Percentiles rank a stretch among this genome's conserved stretches.
These are phyloP conservation scores for Ondatra zibethicus DNA, from an alignment of 2,113 vertebrate genomes.

Conservation along the genomic window DNA sequence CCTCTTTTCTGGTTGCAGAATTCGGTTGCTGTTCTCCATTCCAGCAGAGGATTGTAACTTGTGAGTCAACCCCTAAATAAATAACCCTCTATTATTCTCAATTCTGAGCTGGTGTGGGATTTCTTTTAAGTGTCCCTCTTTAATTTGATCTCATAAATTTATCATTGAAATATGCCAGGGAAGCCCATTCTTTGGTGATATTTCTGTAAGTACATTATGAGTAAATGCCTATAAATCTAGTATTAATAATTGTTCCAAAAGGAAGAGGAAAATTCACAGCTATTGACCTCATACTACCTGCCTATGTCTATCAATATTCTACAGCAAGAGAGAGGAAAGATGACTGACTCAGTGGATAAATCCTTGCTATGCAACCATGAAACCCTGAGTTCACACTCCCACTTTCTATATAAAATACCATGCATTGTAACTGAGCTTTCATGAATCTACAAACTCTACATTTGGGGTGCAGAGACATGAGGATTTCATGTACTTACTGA, in stretches of 20 bases:
- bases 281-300: not conserved
- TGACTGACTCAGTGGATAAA: not conserved
- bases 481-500: not conserved
- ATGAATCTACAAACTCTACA: not conserved
- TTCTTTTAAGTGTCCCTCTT: too few relatives aligned
- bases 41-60: too few relatives aligned
- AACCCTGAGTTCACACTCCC: not conserved
- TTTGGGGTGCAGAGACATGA: not conserved
- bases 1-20: too few relatives aligned
- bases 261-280: not conserved
- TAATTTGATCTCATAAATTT: not conserved
- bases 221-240: not conserved
- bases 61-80: too few relatives aligned
- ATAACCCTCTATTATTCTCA: too few relatives aligned
- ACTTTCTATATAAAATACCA: not conserved
- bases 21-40: too few relatives aligned
- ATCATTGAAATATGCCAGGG: not conserved
- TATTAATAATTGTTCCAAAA: not conserved
- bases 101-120: too few relatives aligned
- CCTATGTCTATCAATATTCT: not conserved
- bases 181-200: not conserved
- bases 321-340: not conserved
- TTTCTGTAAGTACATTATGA: not conserved
- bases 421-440: too few relatives aligned
- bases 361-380: not conserved